Evolutionary conservation across 2,113 vertebrate species (phyloP), one percentile per base, ranked within the genome.

Genomic region (Ciconia boyciana): DNA sequence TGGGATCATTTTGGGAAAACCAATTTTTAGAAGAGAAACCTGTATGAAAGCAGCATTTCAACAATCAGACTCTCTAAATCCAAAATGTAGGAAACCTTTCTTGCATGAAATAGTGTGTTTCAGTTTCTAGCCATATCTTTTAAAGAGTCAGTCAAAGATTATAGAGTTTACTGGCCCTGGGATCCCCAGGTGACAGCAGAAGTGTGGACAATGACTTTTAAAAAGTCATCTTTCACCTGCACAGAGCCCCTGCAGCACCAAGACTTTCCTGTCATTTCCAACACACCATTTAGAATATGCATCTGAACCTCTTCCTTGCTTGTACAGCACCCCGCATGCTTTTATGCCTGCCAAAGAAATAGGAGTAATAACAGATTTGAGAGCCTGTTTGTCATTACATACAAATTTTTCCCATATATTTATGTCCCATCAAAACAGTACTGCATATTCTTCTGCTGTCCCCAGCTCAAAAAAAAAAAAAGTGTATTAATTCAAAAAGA

Each of bases 41-140:
- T 91, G 13, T 54, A 71, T 81, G 69, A 94, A 97, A 94, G 66
- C 36, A 91, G 58, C 36, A 58, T 83, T 95, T 95, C 89, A 89
- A 85, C 93, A 90, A 93, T 77, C 78, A 61, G 26, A 61, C 54
- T 85, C 71, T 77, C 87, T 96, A 95, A 97, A 97, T 83, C 96
- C 93, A 94, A 91, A 97, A 96, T 91, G 79, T 49, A 80, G 88
- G 86, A 95, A 97, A 91, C 13, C 87, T 92, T 78, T 95, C 95
- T 95, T 84, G 91, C 94, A 94, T 97, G 94, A 96, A 97, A 97
- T 97, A 92, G 77, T 31, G 26, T 96, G 86, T 90, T 97, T 95
- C 87, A 87, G 91, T 96, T 93, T 94, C 83, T 87, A 75, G 65
- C 4, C 12, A 41, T 92, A 90, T 83, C 64, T 90, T 95, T 46